These are phyloP conservation scores for Conistra vaccinii DNA, from an alignment of 2,888 invertebrate genomes.

Conservation along the genomic window DNA sequence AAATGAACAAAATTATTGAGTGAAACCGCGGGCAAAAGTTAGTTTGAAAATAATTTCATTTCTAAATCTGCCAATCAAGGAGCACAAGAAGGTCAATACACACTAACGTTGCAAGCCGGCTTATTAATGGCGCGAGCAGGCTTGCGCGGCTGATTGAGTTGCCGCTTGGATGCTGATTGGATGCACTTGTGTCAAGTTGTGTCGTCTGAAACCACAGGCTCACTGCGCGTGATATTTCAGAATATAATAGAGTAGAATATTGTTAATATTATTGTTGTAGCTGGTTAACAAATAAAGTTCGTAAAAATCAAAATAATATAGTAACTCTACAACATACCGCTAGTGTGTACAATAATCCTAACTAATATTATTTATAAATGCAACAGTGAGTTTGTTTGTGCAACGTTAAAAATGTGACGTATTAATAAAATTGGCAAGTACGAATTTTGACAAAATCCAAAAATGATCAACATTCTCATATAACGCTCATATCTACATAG, in stretches of 20 bases:
- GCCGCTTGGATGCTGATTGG: constrained; percentile 37
- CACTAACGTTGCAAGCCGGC: background rate
- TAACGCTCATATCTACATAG: too few relatives aligned
- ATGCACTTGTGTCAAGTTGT: constrained; percentile 14
- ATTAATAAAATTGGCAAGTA: too few relatives aligned
- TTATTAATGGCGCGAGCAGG: constrained; percentile 11
- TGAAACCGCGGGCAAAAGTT: background rate
- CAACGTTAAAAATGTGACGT: too few relatives aligned
- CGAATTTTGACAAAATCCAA: too few relatives aligned
- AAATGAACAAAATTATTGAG: too few relatives aligned
- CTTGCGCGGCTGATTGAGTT: constrained; percentile 25
- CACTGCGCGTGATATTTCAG: background rate
- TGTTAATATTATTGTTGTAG: background rate
- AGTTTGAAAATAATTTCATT: background rate
- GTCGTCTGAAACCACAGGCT: background rate
- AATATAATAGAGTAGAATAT: background rate
- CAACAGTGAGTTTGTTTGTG: too few relatives aligned
- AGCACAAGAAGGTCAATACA: background rate
- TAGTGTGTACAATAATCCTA: too few relatives aligned
- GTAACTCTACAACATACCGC: too few relatives aligned
- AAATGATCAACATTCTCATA: too few relatives aligned
- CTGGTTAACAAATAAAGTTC: background rate
- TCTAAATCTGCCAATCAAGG: background rate
- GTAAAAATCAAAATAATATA: background rate
- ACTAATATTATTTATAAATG: too few relatives aligned